These are phyloP conservation scores for Dendroctonus ponderosae DNA, from an alignment of 1,140 invertebrate genomes.

Conservation along the genomic window DNA sequence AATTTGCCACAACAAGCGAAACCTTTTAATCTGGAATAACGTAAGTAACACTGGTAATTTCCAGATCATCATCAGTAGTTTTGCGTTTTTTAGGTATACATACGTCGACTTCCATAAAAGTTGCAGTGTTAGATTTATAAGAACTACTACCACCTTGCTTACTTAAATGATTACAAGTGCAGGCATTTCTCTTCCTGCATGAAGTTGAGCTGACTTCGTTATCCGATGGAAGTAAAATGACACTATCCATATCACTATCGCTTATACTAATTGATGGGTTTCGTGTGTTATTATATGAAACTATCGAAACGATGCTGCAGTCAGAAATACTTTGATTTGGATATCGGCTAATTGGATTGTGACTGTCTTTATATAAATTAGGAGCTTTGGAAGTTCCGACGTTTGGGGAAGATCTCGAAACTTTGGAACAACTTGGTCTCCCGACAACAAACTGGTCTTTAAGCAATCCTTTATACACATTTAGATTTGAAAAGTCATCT, in stretches of 20 bases:
- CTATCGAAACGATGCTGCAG: too few relatives aligned
- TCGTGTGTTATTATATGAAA: too few relatives aligned
- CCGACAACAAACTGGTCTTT: background rate
- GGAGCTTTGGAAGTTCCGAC: too few relatives aligned
- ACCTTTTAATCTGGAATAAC: slow-evolving; percentile 2
- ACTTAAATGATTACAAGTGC: background rate
- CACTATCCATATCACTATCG: background rate
- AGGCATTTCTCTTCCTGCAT: background rate
- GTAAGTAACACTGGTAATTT: slow-evolving; percentile 10
- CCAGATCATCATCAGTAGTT: slow-evolving; percentile 7
- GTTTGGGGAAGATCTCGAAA: too few relatives aligned
- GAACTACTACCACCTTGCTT: background rate
- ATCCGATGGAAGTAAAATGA: background rate
- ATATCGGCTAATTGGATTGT: too few relatives aligned
- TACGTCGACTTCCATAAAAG: background rate
- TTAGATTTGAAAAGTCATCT: background rate
- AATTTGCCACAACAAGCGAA: background rate
- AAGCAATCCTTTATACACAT: background rate
- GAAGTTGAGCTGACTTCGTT: background rate
- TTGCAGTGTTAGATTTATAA: background rate
- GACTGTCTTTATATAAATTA: too few relatives aligned
- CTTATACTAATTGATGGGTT: background rate
- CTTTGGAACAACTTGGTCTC: too few relatives aligned
- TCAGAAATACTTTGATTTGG: too few relatives aligned
- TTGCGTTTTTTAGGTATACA: background rate